Percentiles rank a stretch among this genome's conserved stretches.
Evolutionary conservation across 1,140 invertebrate genomes (phyloP).

Genomic region (Rhyacophila brunnea): DNA sequence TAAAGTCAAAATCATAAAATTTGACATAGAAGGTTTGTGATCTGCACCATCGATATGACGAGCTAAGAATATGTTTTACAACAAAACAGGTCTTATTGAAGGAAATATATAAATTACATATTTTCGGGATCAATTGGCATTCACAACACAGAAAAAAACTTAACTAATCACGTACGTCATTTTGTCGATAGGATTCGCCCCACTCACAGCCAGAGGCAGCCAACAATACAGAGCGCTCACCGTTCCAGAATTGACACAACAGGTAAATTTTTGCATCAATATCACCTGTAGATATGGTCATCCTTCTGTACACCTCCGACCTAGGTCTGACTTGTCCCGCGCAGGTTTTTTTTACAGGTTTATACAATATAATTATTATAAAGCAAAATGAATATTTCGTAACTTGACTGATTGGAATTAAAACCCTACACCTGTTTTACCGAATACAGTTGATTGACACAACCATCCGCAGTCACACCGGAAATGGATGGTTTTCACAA

Average conservation of each 20-base stretch:
- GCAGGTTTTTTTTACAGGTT: neutral
- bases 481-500: too few species aligned
- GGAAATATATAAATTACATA: too few species aligned
- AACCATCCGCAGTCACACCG: too few species aligned
- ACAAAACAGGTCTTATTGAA: too few species aligned
- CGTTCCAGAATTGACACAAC: constrained; percentile 79
- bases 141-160: too few species aligned
- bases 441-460: too few species aligned
- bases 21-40: too few species aligned
- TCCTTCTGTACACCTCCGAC: neutral
- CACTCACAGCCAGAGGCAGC: constrained; percentile 79
- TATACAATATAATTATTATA: neutral
- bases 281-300: neutral
- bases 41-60: too few species aligned
- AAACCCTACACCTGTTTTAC: neutral
- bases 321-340: neutral
- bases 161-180: too few species aligned
- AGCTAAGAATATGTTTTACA: too few species aligned
- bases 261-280: constrained; percentile 49
- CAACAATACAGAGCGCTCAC: constrained; percentile 78
- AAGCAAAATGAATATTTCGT: neutral
- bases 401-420: neutral
- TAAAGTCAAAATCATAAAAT: too few species aligned
- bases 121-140: too few species aligned
- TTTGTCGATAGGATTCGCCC: constrained; percentile 84